A percentile compares a stretch with the other conserved stretches of the same genome.
Conservation (phyloP, 2,113 vertebrate genomes). For the Circaetus gallicus region DNA sequence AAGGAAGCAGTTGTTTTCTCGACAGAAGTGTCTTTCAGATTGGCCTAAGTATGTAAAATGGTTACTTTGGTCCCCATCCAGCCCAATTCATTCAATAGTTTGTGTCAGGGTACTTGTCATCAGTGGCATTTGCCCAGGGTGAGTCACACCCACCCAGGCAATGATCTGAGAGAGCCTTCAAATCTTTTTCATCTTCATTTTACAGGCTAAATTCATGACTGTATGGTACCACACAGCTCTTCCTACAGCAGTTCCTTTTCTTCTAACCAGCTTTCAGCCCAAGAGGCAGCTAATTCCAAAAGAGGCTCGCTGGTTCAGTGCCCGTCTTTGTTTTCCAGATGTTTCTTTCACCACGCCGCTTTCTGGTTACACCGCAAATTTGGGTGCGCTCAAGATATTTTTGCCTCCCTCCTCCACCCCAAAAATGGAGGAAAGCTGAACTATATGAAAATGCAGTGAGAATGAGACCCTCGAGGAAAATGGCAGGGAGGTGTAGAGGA, state of each 20-base stretch:
- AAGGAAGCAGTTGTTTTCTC: constrained; percentile 19
- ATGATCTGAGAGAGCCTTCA: neutral
- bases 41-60: neutral
- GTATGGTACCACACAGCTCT: neutral
- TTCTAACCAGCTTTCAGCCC: neutral
- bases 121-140: neutral
- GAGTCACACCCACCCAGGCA: neutral
- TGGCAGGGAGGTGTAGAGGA: neutral
- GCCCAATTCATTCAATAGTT: constrained; percentile 31
- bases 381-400: neutral
- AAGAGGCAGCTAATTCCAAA: neutral
- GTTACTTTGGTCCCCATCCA: constrained; percentile 30
- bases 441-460: neutral
- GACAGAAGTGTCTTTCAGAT: constrained; percentile 24
- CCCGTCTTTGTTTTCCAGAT: neutral
- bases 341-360: neutral
- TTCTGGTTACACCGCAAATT: neutral
- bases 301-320: neutral
- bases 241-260: neutral
- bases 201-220: neutral
- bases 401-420: neutral
- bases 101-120: constrained; percentile 22
- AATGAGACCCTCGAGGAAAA: neutral
- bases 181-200: constrained; percentile 21
- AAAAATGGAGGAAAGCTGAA: neutral